Evolutionary conservation across 1,140 invertebrate species (phyloP), one percentile per base, ranked within the genome.

Genomic region (Apis florea): DNA sequence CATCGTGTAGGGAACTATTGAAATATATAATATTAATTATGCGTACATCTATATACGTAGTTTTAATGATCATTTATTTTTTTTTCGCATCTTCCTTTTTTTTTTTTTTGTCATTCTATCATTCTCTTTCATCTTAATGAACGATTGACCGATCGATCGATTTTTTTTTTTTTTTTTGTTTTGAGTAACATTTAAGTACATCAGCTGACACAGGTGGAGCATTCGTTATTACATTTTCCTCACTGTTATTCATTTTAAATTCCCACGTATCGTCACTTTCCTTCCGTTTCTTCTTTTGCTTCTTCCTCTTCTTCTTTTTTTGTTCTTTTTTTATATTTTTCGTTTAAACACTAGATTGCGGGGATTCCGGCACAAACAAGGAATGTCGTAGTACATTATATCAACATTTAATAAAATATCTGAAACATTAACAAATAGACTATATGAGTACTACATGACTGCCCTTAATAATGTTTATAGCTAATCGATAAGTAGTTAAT

Each of bases 361-460:
- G 82, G 83, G 79, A 78, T 88, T 88, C 81, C 84, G 78, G 81
- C 78, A 92, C 83, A 92, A 93, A 90, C 89, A 92, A 93, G 92
- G 92, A 93, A 93, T 93, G 92, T 93, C 89, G 88, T 91, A 91
- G 90, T 92, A 93, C 88, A 92, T 92, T 92, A 92, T 92, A 92
- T 92, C 91, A 93, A 93, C 92, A 92, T 93, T 92, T 93, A 92
- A 93, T 93, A 93, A 93, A 93, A 91, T 93, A 93, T 93, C 91
- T 92, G 92, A 93, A 93, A 93, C 92, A 92, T 92, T 92, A 93
- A 93, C 92, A 92, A 93, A 93, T 91, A 91, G 90, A 91, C 90
- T 93, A 92, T 92, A 91, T 91, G 90, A 91, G 89, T 90, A 90
- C 91, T 90, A 91, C 90, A 90, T 87, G 89, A 89, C 90, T 92